Evolutionary conservation across 2,888 invertebrate species (phyloP).

Genomic region (Platynereis dumerilii): DNA sequence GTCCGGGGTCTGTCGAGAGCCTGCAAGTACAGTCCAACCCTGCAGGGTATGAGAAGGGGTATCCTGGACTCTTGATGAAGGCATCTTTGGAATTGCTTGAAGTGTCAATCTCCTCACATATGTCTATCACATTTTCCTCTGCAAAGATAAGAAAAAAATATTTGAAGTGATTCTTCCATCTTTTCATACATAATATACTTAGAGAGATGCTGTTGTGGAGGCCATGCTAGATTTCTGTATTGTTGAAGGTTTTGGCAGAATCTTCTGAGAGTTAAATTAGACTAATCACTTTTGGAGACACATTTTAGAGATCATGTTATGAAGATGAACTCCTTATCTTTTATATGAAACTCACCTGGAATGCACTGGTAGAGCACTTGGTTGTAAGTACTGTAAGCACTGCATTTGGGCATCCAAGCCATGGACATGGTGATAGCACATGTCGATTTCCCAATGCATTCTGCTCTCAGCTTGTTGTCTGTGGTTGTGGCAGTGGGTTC

Average conservation of each 20-base stretch:
- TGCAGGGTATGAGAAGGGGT: conserved; percentile 19
- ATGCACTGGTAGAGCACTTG: conserved; percentile 32
- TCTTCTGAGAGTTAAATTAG: too few relatives aligned
- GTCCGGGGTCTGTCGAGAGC: conserved; percentile 24
- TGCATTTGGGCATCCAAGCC: conserved; percentile 30
- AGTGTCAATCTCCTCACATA: conserved; percentile 14
- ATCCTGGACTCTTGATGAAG: conserved; percentile 21
- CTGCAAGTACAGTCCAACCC: conserved; percentile 24
- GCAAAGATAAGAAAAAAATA: not conserved
- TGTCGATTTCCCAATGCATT: conserved; percentile 26
- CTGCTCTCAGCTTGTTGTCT: conserved; percentile 20
- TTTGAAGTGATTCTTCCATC: not conserved
- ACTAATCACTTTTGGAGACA: too few relatives aligned
- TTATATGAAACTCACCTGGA: conserved; percentile 29
- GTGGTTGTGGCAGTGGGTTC: conserved; percentile 24
- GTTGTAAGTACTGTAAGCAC: conserved; percentile 31
- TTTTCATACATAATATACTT: too few relatives aligned
- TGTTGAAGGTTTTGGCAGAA: too few relatives aligned
- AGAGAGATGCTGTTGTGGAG: too few relatives aligned
- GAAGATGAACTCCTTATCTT: too few relatives aligned
- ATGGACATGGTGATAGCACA: conserved; percentile 27
- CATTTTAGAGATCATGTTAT: too few relatives aligned
- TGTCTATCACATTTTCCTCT: conserved; percentile 28
- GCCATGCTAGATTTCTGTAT: too few relatives aligned
- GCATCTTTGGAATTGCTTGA: conserved; percentile 11